Evolutionary conservation across 2,888 invertebrate genomes (phyloP).

Genomic region (Lithophane socia): DNA sequence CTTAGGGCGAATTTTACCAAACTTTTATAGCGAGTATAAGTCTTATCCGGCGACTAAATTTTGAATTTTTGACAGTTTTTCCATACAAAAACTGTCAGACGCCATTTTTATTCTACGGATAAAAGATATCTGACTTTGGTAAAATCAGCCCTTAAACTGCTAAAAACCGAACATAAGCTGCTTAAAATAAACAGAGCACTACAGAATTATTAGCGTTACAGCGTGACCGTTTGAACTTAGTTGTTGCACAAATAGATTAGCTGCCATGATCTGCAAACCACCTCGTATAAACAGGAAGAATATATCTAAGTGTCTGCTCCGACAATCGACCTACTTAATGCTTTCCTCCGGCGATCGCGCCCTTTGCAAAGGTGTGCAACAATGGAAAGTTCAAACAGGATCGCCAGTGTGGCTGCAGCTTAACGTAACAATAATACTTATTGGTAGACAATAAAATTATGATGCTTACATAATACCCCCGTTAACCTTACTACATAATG

Average conservation of each 20-base stretch:
- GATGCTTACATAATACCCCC: constrained; percentile 15
- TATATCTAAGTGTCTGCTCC: background rate
- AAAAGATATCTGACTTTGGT: too few relatives aligned
- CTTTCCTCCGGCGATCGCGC: background rate
- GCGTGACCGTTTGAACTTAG: background rate
- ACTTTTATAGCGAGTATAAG: too few relatives aligned
- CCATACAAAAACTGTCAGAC: too few relatives aligned
- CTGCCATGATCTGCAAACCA: background rate
- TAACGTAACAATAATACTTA: constrained; percentile 8
- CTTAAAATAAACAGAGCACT: too few relatives aligned
- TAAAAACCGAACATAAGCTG: too few relatives aligned
- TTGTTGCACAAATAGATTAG: background rate
- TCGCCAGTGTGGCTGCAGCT: constrained; percentile 9
- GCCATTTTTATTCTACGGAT: too few relatives aligned
- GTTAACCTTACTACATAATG: constrained; percentile 26
- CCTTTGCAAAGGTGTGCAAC: background rate
- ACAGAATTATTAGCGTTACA: background rate
- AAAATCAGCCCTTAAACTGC: too few relatives aligned
- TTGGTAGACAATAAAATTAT: constrained; percentile 12
- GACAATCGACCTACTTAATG: background rate
- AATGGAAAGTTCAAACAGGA: constrained; percentile 11
- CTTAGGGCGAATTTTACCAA: too few relatives aligned
- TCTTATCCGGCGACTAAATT: too few relatives aligned
- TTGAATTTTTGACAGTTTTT: too few relatives aligned
- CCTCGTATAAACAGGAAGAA: background rate